Percentiles rank a stretch among this genome's conserved stretches.
Conservation (phyloP, 2,888 invertebrate species). For the Mesochorus sp. region DNA sequence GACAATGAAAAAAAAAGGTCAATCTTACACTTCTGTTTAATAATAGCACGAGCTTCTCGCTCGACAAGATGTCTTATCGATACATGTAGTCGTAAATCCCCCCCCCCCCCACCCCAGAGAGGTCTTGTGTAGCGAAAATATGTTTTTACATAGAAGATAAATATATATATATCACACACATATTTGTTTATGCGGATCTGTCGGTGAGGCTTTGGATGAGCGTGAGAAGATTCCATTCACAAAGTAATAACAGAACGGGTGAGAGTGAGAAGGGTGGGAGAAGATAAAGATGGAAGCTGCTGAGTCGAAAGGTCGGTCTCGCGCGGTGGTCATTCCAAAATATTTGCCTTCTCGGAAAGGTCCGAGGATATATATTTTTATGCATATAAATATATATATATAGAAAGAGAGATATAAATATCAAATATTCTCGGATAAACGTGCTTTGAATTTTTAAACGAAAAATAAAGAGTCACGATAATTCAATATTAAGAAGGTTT, state of each 20-base stretch:
- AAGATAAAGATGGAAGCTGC: slow-evolving; percentile 46
- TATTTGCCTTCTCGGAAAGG: slow-evolving; percentile 55
- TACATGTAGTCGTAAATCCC: slow-evolving; percentile 21
- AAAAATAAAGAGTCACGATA: neutral
- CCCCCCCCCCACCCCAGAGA: too few species aligned
- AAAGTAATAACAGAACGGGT: slow-evolving; percentile 24
- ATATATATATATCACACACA: slow-evolving; percentile 3
- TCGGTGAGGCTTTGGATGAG: slow-evolving; percentile 54
- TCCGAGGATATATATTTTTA: slow-evolving; percentile 8
- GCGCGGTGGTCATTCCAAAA: slow-evolving; percentile 53
- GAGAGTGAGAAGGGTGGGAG: slow-evolving; percentile 15
- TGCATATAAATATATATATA: neutral
- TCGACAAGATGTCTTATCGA: slow-evolving; percentile 28
- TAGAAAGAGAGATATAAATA: too few species aligned
- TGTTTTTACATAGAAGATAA: slow-evolving; percentile 25
- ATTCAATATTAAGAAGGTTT: too few species aligned
- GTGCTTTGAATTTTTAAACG: slow-evolving; percentile 1
- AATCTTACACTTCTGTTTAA: neutral
- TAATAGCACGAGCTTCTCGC: neutral
- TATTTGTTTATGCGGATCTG: neutral
- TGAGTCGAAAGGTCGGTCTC: slow-evolving; percentile 55
- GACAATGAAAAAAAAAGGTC: neutral
- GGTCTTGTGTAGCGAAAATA: slow-evolving; percentile 29
- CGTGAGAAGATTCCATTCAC: slow-evolving; percentile 62
- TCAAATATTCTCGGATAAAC: neutral